phyloP scores from a whole-genome alignment of 2,888 invertebrate genomes.

The Euplagia quadripunctaria region DNA sequence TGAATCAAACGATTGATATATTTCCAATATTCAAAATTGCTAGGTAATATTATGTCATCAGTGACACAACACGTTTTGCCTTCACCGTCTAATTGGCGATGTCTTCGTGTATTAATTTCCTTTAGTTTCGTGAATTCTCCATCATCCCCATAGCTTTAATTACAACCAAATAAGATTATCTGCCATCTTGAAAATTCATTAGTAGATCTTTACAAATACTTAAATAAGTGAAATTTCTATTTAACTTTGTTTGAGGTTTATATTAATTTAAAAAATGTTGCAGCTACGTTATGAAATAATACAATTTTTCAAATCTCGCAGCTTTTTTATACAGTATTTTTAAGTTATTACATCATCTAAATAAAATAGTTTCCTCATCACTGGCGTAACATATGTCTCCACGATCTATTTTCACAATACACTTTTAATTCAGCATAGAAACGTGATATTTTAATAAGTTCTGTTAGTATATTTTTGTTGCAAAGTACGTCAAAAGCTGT shows the following conservation, averaged over 20 bases:
- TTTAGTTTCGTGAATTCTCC: conserved; percentile 35
- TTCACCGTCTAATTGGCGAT: conserved; percentile 28
- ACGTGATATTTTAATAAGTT: conserved; percentile 17
- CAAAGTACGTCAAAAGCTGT: conserved; percentile 32
- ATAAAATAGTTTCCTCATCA: too few species aligned
- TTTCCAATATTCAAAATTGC: neutral
- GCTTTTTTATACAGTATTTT: neutral
- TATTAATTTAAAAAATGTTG: neutral
- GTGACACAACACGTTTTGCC: neutral
- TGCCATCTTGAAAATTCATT: conserved; percentile 48
- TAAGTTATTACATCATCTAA: neutral
- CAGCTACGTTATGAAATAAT: too few species aligned
- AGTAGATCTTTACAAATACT: conserved; percentile 35
- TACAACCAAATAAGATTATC: conserved; percentile 44
- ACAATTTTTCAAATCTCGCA: neutral
- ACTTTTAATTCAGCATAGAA: conserved; percentile 6
- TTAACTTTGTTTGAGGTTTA: neutral
- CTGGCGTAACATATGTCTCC: neutral
- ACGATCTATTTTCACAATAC: conserved; percentile 2
- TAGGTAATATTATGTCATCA: neutral
- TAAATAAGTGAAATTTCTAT: conserved; percentile 11
- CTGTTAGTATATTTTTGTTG: conserved; percentile 29
- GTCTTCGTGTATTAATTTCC: conserved; percentile 35
- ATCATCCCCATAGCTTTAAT: conserved; percentile 37
- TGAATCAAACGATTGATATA: neutral